Evolutionary conservation across 2,113 vertebrate genomes (phyloP).

Genomic region (Alethe diademata): DNA sequence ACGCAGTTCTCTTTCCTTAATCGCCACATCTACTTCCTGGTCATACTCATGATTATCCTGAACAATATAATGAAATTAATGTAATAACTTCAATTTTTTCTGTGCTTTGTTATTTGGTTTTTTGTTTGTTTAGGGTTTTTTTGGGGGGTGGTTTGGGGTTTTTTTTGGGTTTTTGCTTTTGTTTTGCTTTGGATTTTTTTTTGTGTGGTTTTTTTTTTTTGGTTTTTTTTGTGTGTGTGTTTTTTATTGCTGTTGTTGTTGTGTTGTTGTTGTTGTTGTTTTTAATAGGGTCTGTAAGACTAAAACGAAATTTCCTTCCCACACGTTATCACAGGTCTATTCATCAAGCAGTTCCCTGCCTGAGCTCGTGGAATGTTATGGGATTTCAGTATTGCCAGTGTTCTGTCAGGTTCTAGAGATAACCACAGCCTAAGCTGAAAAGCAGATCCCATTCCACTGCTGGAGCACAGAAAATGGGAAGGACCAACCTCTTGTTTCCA

Average conservation of each 20-base stretch:
- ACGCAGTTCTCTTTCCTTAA: neutral
- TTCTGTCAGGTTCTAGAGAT: neutral
- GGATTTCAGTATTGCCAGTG: neutral
- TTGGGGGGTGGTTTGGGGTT: too few relatives aligned
- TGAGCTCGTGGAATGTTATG: neutral
- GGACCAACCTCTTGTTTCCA: neutral
- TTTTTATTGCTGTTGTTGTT: too few relatives aligned
- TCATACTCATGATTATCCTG: neutral
- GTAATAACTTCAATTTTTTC: neutral
- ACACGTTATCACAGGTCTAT: rapidly evolving
- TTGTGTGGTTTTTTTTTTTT: too few relatives aligned
- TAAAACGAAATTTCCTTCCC: neutral
- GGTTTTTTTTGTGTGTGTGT: too few relatives aligned
- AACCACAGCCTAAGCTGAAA: neutral
- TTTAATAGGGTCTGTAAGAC: neutral
- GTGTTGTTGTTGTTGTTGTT: neutral
- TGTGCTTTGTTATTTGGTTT: rapidly evolving
- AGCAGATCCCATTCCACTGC: neutral
- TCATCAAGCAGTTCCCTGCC: neutral
- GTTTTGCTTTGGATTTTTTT: too few relatives aligned
- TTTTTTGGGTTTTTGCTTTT: neutral
- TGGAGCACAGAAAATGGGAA: neutral
- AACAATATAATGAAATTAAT: neutral
- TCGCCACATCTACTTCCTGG: neutral
- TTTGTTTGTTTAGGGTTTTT: neutral